Percentiles rank a stretch among this genome's conserved stretches.
Conservation (phyloP, 2,113 vertebrate genomes). For the Syngnathoides biaculeatus region DNA sequence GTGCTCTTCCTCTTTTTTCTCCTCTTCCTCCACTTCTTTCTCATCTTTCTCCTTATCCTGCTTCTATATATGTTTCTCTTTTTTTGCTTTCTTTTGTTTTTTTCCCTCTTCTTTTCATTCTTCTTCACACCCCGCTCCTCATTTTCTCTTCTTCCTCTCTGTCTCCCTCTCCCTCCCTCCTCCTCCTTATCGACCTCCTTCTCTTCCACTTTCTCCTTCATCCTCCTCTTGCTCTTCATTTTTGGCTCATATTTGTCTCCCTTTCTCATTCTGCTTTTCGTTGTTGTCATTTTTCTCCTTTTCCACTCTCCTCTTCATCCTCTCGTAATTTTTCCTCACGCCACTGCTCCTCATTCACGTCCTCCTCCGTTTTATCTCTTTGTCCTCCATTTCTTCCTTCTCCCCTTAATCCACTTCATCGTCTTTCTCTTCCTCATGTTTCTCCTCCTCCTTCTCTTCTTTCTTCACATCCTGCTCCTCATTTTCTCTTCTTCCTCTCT, state of each 20-base stretch:
- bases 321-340: too few relatives aligned
- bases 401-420: too few relatives aligned
- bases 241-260: too few relatives aligned
- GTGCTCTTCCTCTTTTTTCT: background rate
- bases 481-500: background rate
- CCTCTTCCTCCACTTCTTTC: background rate
- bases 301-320: too few relatives aligned
- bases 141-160: background rate
- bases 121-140: background rate
- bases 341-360: too few relatives aligned
- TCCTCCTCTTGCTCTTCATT: too few relatives aligned
- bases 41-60: slow-evolving; percentile 41
- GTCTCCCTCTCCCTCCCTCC: background rate
- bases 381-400: too few relatives aligned
- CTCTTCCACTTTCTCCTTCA: too few relatives aligned
- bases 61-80: background rate
- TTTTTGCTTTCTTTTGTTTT: background rate
- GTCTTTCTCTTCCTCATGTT: background rate
- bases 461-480: background rate
- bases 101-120: background rate
- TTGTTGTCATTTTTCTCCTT: too few relatives aligned
- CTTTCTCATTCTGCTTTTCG: too few relatives aligned
- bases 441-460: background rate
- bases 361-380: too few relatives aligned
- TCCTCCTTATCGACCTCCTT: too few relatives aligned